Conservation (phyloP, 1,140 invertebrate genomes). For the Drosophila orosa region DNA sequence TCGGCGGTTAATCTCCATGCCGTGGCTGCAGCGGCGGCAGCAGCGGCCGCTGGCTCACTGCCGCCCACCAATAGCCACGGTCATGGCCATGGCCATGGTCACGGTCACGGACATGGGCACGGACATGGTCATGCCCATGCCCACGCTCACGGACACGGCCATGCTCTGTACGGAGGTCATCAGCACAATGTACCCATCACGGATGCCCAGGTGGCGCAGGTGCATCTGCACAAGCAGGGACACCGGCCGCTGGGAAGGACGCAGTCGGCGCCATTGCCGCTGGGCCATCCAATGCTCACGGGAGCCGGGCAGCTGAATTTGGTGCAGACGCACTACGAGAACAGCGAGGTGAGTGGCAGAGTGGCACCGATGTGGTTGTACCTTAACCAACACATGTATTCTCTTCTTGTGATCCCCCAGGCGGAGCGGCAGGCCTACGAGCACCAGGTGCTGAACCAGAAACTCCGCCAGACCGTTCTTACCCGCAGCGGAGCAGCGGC, state of each 20-base stretch:
- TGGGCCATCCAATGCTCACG: slow-evolving; percentile 96
- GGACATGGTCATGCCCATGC: slow-evolving; percentile 7
- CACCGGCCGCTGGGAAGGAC: slow-evolving; percentile 94
- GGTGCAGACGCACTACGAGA: slow-evolving; percentile 87
- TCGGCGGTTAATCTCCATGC: slow-evolving; percentile 75
- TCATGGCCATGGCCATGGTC: slow-evolving; percentile 29
- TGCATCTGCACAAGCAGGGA: slow-evolving; percentile 90
- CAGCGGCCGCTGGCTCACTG: slow-evolving; percentile 44
- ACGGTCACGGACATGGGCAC: slow-evolving; percentile 21
- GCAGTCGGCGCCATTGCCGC: slow-evolving; percentile 96
- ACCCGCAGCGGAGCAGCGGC: slow-evolving; percentile 88
- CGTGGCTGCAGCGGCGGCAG: slow-evolving; percentile 61
- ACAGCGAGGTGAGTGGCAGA: slow-evolving; percentile 84
- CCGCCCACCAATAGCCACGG: slow-evolving; percentile 56
- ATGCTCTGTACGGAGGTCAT: slow-evolving; percentile 29
- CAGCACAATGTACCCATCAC: slow-evolving; percentile 78
- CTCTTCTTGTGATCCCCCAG: slow-evolving; percentile 12
- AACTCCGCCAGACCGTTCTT: slow-evolving; percentile 95
- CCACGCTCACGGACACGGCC: slow-evolving; percentile 2
- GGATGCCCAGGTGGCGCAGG: slow-evolving; percentile 87
- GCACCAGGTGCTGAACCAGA: slow-evolving; percentile 87
- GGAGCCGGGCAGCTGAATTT: slow-evolving; percentile 83
- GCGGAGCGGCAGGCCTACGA: slow-evolving; percentile 87
- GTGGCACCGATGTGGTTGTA: no score
- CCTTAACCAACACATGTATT: neutral